phyloP scores from a whole-genome alignment of 2,888 invertebrate species.

The Helleia helle region DNA sequence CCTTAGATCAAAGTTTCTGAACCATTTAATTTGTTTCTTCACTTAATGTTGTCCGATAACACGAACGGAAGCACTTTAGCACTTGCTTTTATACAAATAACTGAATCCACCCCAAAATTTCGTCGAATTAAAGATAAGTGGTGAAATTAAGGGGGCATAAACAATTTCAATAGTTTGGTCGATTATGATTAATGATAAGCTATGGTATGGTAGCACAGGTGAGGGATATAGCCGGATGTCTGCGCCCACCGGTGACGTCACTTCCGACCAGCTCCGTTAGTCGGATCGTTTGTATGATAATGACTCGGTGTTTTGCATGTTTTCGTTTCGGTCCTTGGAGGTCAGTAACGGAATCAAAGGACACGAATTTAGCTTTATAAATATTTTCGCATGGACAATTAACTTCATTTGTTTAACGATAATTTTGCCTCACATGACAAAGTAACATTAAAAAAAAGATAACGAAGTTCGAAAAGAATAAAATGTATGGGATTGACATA shows the following conservation, averaged over 20 bases:
- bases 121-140: constrained; percentile 1
- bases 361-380: too few species aligned
- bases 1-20: too few species aligned
- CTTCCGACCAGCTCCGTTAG: constrained; percentile 10
- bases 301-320: background rate
- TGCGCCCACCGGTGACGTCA: constrained; percentile 9
- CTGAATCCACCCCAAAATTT: background rate
- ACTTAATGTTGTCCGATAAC: background rate
- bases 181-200: constrained; percentile 2
- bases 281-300: constrained; percentile 10
- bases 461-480: too few species aligned
- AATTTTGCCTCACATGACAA: too few species aligned
- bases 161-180: background rate
- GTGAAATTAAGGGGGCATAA: background rate
- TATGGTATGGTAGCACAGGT: constrained; percentile 6
- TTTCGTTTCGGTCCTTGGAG: too few species aligned
- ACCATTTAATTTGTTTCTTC: background rate
- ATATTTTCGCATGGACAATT: too few species aligned
- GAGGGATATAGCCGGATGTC: constrained; percentile 13
- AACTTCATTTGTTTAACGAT: too few species aligned
- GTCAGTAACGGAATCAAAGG: too few species aligned
- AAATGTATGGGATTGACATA: too few species aligned
- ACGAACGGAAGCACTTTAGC: background rate
- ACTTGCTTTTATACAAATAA: constrained; percentile 1
- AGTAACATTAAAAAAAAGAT: too few species aligned